phyloP scores from a whole-genome alignment of 1,140 invertebrate genomes.

The Eueides isabella region DNA sequence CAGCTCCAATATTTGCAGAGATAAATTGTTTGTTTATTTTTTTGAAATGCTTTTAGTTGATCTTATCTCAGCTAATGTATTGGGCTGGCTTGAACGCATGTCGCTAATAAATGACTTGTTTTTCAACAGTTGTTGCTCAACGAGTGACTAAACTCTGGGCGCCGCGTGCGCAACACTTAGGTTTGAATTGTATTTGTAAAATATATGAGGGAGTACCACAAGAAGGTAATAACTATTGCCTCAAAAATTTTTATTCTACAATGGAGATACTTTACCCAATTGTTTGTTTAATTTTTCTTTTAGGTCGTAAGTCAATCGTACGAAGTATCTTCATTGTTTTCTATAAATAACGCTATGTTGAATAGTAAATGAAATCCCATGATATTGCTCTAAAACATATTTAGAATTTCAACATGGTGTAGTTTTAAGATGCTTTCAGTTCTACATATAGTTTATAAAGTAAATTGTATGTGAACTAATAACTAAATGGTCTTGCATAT shows the following conservation, averaged over 20 bases:
- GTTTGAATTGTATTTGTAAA: conserved; percentile 80
- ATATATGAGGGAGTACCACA: conserved; percentile 77
- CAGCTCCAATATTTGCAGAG: conserved; percentile 68
- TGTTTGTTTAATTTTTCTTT: conserved; percentile 23
- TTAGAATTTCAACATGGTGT: conserved; percentile 43
- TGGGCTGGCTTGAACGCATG: conserved; percentile 76
- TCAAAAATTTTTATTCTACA: conserved; percentile 70
- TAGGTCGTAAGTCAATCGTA: conserved; percentile 23
- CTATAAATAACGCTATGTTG: conserved; percentile 58
- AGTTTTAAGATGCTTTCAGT: conserved; percentile 56
- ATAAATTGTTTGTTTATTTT: conserved; percentile 38
- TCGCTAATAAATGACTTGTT: conserved; percentile 82
- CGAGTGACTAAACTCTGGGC: conserved; percentile 80
- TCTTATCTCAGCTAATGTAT: conserved; percentile 55
- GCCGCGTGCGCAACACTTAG: conserved; percentile 80
- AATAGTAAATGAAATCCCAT: conserved; percentile 14
- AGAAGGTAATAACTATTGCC: conserved; percentile 78
- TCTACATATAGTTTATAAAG: conserved; percentile 56
- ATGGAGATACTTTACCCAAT: conserved; percentile 61
- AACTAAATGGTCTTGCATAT: conserved; percentile 39
- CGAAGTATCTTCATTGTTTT: conserved; percentile 64
- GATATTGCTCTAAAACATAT: background rate
- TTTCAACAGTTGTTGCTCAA: conserved; percentile 82
- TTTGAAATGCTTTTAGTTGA: background rate
- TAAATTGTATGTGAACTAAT: conserved; percentile 60